These are phyloP conservation scores for Melanerpes aurifrons DNA, from an alignment of 2,113 vertebrate genomes.

Conservation along the genomic window DNA sequence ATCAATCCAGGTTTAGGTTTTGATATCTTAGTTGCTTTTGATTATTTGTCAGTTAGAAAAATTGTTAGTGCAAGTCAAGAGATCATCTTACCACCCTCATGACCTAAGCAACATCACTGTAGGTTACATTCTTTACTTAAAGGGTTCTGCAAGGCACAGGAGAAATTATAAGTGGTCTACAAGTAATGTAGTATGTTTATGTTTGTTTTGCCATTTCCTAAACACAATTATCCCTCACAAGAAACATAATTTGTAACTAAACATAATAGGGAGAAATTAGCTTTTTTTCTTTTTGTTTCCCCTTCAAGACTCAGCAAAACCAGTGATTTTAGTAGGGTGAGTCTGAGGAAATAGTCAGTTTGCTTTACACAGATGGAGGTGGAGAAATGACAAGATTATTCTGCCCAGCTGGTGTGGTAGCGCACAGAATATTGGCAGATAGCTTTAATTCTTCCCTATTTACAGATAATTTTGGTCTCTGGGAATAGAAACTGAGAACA, in stretches of 20 bases:
- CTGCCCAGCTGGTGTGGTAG: background rate
- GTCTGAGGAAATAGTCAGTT: background rate
- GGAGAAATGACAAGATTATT: background rate
- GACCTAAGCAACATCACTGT: background rate
- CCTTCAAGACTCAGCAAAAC: background rate
- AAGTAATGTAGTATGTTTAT: background rate
- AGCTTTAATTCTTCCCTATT: background rate
- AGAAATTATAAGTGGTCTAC: background rate
- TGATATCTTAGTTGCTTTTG: background rate
- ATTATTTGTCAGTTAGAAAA: background rate
- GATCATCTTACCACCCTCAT: background rate
- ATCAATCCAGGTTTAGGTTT: background rate
- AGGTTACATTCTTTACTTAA: background rate
- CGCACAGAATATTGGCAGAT: background rate
- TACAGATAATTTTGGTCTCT: background rate
- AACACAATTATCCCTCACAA: background rate
- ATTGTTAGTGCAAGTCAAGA: background rate
- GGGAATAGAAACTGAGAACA: background rate
- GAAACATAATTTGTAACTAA: background rate
- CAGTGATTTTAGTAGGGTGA: background rate
- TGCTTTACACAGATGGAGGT: background rate
- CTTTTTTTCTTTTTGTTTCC: background rate
- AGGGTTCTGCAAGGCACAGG: background rate
- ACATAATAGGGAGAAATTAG: background rate
- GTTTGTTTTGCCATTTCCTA: background rate